Base-by-base conservation (phyloP, 1,140 invertebrate species). In the Glossosoma conforme region DNA sequence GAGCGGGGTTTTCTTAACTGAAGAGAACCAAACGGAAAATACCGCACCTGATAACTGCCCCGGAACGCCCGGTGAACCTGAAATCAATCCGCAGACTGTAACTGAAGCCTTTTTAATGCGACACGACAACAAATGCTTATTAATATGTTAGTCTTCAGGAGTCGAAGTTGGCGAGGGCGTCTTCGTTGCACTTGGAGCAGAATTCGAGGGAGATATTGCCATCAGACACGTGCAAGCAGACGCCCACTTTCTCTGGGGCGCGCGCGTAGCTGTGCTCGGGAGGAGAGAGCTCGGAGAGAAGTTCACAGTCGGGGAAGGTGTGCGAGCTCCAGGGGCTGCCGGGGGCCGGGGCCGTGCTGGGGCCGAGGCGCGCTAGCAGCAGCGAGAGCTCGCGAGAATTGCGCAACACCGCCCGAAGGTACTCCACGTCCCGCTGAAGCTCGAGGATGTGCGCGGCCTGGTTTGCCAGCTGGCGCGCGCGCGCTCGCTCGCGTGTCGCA, bases 211-310 rank as follows among this genome's bases (percentile, higher is more conserved):
- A 78, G 37, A 79, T 69, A 62, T 66, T 72, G 35, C 69, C 67
- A 44, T 70, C 70, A 46, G 75, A 75, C 5, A 79, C 69, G 54
- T 79, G 77, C 2, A 79, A 62, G 53, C 77, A 79, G 4, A 79
- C 66, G 30, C 77, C 77, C 21, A 61, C 58, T 54, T 62, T 56
- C 2, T 60, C 56, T 9, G 36, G 15, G 11, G 18, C 21, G 11
- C 38, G 3, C 5, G 28, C 8, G 28, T n/a, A 30, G 8, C n/a
- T n/a, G 8, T n/a, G 10, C 15, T 24, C 17, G n/a, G 38, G 28
- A 11, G 33, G 17, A 1, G 20, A 11, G 15, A 15, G 17, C 13
- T 42, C 37, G 3, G 35, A 21, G 4, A 38, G n/a, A 14, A 32
- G n/a, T 46, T 45, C 14, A 28, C 24, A 20, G 24, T 17, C 6